A percentile compares a stretch with the other conserved stretches of the same genome.
These are phyloP conservation scores for Enteromius unitaeniatus DNA, from an alignment of 2,797 vertebrate species.

Conservation along the genomic window DNA sequence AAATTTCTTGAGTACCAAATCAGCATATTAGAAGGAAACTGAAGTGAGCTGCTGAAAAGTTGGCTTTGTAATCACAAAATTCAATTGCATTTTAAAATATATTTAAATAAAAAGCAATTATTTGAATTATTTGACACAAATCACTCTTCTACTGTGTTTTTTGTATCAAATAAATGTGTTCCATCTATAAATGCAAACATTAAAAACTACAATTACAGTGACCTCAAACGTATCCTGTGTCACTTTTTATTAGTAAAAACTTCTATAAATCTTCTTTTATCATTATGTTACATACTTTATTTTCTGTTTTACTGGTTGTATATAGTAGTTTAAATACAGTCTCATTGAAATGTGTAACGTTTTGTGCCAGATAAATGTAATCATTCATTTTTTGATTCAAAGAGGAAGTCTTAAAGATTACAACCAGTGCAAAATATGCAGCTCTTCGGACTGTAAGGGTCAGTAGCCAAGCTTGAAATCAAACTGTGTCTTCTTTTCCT, in stretches of 20 bases:
- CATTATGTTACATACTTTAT: background rate
- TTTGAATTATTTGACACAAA: background rate
- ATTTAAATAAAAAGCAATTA: background rate
- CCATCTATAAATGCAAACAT: background rate
- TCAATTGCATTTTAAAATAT: background rate
- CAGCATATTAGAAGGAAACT: background rate
- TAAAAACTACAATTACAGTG: background rate
- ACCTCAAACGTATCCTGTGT: background rate
- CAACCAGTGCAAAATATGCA: background rate
- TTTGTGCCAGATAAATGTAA: background rate
- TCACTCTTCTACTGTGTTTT: background rate
- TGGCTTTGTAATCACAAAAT: background rate
- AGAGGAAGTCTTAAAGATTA: background rate
- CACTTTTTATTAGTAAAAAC: background rate
- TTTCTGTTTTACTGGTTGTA: background rate
- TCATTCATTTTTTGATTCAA: background rate
- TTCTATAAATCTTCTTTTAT: background rate
- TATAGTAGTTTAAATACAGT: background rate
- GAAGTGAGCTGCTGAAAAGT: background rate
- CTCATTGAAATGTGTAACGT: background rate
- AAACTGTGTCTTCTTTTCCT: slow-evolving; percentile 2
- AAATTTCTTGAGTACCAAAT: background rate
- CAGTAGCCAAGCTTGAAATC: slow-evolving; percentile 24
- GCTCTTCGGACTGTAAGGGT: background rate
- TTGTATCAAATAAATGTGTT: background rate